Evolutionary conservation across 2,888 invertebrate genomes (phyloP), one percentile per base, ranked within the genome.

Genomic region (Macropis europaea): DNA sequence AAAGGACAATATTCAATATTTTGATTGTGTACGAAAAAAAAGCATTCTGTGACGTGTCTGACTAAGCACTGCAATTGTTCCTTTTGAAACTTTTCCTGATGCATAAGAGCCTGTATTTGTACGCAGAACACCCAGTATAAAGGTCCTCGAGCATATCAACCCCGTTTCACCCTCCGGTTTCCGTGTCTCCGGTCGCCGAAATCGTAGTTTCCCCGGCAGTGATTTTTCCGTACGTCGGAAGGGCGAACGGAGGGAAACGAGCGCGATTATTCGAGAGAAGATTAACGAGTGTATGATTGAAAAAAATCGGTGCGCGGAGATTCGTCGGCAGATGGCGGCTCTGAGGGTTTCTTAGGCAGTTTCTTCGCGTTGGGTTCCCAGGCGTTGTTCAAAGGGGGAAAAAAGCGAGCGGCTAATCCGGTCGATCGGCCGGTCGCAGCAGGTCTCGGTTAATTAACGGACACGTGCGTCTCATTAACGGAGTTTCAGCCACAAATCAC

Each of bases 401-500:
- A 64, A 66, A 61, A 60, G 34, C 24, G 34, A 9, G 15, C 30
- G 24, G 42, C 60, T 71, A 75, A 77, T 78, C 75, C 66, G 36
- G 36, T n/a, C 64, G 66, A 64, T 64, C 71, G 63, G 57, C 45
- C 7, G 45, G 42, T 30, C 47, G 59, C 60, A 38, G 56, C 62
- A 48, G 78, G 77, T 74, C 75, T 59, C 63, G 45, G 76, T 79
- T 86, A 83, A 87, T 86, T 83, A 86, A 84, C 76, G 57, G 83
- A 77, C 85, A 86, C 84, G 87, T 84, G 86, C 81, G 81, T 84
- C 84, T 86, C 85, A 83, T 85, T 85, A 84, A 80, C 74, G 50
- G 76, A 82, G 80, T 82, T 81, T 78, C 68, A 77, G 73, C 76
- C 82, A 86, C 85, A 86, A 86, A 86, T 86, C 86, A 87, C 73